A percentile compares a stretch with the other conserved stretches of the same genome.
Evolutionary conservation across 2,797 vertebrate species (phyloP).

Genomic region (Artibeus lituratus): DNA sequence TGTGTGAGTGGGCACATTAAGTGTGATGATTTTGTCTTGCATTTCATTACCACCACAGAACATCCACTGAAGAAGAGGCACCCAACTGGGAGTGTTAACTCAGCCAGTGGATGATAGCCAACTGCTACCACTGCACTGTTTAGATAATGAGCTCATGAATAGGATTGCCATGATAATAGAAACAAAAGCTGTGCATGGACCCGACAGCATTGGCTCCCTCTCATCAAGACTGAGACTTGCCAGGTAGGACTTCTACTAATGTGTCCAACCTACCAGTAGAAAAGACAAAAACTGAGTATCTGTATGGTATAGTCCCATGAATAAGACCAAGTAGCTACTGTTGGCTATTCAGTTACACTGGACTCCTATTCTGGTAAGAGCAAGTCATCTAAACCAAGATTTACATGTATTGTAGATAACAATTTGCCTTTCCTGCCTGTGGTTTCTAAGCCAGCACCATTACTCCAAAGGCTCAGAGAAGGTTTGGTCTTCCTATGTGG

Average conservation of each 20-base stretch:
- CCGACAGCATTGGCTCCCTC: not conserved
- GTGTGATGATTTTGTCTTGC: not conserved
- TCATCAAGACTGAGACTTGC: not conserved
- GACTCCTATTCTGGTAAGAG: not conserved
- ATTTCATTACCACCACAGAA: not conserved
- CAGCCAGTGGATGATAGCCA: not conserved
- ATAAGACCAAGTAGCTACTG: not conserved
- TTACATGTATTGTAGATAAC: not conserved
- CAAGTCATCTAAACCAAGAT: not conserved
- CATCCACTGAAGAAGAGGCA: not conserved
- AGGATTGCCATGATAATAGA: not conserved
- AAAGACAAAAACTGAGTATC: not conserved
- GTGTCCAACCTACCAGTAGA: not conserved
- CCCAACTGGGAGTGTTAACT: not conserved
- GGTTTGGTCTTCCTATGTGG: not conserved
- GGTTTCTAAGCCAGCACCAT: not conserved
- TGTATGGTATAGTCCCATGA: no score
- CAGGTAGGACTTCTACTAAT: not conserved
- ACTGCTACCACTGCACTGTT: not conserved
- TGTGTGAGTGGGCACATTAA: not conserved
- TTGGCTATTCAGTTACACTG: not conserved
- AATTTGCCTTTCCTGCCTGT: not conserved
- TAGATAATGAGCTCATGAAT: not conserved
- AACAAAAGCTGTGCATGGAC: not conserved
- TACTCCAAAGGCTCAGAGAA: not conserved